phyloP scores from a whole-genome alignment of 2,113 vertebrate genomes.

The Hemibagrus wyckioides region DNA sequence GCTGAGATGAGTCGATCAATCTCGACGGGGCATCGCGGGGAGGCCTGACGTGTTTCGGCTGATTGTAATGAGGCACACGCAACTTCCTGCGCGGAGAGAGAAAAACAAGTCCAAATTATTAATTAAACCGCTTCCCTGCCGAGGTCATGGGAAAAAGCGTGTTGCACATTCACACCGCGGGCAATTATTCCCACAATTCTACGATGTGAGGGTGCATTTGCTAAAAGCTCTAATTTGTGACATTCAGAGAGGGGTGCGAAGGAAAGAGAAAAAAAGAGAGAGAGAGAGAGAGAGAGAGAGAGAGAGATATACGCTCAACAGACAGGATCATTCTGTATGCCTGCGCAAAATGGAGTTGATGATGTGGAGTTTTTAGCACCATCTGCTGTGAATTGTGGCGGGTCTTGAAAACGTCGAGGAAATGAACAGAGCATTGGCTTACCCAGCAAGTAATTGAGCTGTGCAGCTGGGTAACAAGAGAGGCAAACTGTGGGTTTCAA shows the following conservation, averaged over 20 bases:
- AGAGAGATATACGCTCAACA: slow-evolving; percentile 66
- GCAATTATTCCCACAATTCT: slow-evolving; percentile 67
- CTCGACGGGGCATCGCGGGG: slow-evolving; percentile 43
- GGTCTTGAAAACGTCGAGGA: slow-evolving; percentile 62
- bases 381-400: slow-evolving; percentile 69
- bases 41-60: slow-evolving; percentile 70
- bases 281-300: slow-evolving; percentile 57
- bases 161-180: slow-evolving; percentile 57
- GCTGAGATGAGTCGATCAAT: slow-evolving; percentile 53
- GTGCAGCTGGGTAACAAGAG: slow-evolving; percentile 53
- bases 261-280: slow-evolving; percentile 56
- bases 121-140: slow-evolving; percentile 68
- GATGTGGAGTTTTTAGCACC: slow-evolving; percentile 68
- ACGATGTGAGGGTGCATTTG: slow-evolving; percentile 60
- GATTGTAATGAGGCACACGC: slow-evolving; percentile 75
- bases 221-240: slow-evolving; percentile 70
- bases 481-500: slow-evolving; percentile 38
- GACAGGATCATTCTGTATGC: slow-evolving; percentile 64
- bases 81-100: slow-evolving; percentile 68
- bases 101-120: slow-evolving; percentile 77
- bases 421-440: slow-evolving; percentile 59
- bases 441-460: slow-evolving; percentile 51
- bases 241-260: slow-evolving; percentile 66
- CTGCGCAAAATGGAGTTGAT: slow-evolving; percentile 66
- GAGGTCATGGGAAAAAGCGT: slow-evolving; percentile 58